Conservation (phyloP, 2,888 invertebrate genomes). For the Panorpa germanica region DNA sequence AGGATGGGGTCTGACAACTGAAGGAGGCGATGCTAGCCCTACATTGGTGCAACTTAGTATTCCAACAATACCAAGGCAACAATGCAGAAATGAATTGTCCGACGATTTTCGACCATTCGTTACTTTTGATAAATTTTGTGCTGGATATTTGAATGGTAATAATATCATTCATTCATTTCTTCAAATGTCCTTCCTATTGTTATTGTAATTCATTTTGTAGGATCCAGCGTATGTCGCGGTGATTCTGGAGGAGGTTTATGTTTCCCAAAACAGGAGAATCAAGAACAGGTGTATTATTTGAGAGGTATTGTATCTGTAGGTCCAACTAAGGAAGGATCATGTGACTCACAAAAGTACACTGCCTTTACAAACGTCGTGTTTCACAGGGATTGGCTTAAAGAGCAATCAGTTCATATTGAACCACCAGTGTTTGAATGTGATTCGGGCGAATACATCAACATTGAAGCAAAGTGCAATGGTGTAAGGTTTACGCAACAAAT, state of each 20-base stretch:
- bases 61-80: constrained; percentile 11
- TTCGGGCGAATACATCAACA: too few species aligned
- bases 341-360: constrained; percentile 11
- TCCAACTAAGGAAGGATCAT: constrained; percentile 10
- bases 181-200: constrained; percentile 2
- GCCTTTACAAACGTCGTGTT: constrained; percentile 13
- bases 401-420: too few species aligned
- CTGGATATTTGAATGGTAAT: constrained; percentile 13
- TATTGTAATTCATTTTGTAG: constrained; percentile 5
- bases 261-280: constrained; percentile 7
- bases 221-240: constrained; percentile 14
- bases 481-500: too few species aligned
- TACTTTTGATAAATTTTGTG: constrained; percentile 20
- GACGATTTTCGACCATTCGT: constrained; percentile 12
- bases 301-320: constrained; percentile 17
- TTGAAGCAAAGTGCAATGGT: too few species aligned
- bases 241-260: constrained; percentile 18
- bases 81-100: constrained; percentile 13
- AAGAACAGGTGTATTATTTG: constrained; percentile 12
- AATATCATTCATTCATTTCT: constrained; percentile 6
- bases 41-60: constrained; percentile 12
- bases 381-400: too few species aligned
- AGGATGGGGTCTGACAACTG: constrained; percentile 15
- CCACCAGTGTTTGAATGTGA: too few species aligned
- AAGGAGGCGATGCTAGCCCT: constrained; percentile 9